A percentile compares a stretch with the other conserved stretches of the same genome.
phyloP scores from a whole-genome alignment of 2,888 invertebrate species.

The Tetragnatha montana region DNA sequence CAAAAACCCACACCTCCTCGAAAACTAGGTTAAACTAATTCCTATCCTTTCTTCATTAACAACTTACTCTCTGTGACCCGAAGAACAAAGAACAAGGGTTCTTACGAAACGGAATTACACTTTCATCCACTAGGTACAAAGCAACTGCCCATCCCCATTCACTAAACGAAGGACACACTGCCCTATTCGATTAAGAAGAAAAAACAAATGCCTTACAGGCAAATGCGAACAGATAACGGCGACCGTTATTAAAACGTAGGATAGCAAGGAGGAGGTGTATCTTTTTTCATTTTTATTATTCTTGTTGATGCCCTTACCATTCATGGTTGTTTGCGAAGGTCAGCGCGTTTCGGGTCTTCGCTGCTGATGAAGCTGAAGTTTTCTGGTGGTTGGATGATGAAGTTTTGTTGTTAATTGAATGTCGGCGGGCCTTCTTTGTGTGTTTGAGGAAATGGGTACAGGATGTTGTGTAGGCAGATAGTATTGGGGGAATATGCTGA shows the following conservation, averaged over 20 bases:
- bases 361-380: neutral
- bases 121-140: slow-evolving; percentile 1
- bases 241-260: slow-evolving; percentile 40
- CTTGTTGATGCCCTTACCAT: slow-evolving; percentile 1
- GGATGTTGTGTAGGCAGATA: neutral
- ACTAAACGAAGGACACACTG: slow-evolving; percentile 32
- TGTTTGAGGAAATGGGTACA: neutral
- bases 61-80: neutral
- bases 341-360: neutral
- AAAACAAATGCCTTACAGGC: neutral
- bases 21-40: neutral
- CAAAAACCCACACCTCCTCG: neutral
- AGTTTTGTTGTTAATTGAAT: neutral
- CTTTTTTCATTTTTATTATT: slow-evolving; percentile 2
- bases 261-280: slow-evolving; percentile 1
- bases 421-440: neutral
- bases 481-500: neutral
- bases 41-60: slow-evolving; percentile 19
- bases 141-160: slow-evolving; percentile 30
- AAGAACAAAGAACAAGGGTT: slow-evolving; percentile 7
- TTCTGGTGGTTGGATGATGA: slow-evolving; percentile 1
- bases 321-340: slow-evolving; percentile 33
- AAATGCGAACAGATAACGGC: neutral
- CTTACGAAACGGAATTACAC: slow-evolving; percentile 5
- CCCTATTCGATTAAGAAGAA: neutral